Evolutionary conservation across 2,888 invertebrate genomes (phyloP).

Genomic region (Pseudococcus viburni): DNA sequence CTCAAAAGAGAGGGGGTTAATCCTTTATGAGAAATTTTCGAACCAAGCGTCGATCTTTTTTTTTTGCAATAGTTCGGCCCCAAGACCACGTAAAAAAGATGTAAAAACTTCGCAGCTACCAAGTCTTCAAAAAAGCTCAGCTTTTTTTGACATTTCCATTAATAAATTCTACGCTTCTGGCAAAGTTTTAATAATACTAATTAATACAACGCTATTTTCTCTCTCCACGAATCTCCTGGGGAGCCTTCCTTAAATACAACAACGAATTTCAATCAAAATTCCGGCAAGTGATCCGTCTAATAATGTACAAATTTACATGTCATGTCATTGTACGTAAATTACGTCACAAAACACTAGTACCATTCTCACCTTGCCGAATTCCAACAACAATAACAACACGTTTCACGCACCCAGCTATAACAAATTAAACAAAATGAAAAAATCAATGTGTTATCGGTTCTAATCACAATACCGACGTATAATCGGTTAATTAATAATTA

Average conservation of each 20-base stretch:
- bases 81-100: no score
- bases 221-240: neutral
- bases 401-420: neutral
- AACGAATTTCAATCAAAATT: slow-evolving; percentile 5
- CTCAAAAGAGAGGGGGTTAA: no score
- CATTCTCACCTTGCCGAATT: neutral
- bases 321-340: neutral
- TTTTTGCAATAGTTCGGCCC: no score
- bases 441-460: neutral
- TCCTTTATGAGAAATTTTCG: no score
- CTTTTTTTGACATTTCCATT: slow-evolving; percentile 19
- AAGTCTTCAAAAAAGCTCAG: neutral
- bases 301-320: neutral
- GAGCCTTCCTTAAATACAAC: neutral
- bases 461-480: neutral
- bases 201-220: neutral
- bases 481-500: neutral
- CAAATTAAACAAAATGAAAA: slow-evolving; percentile 2
- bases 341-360: neutral
- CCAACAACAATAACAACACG: neutral
- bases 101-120: no score
- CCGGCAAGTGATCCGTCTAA: neutral
- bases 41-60: no score
- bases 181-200: neutral
- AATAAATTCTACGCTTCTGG: neutral